Evolutionary conservation across 2,797 vertebrate genomes (phyloP), one percentile per base, ranked within the genome.

Genomic region (Phoebastria nigripes): DNA sequence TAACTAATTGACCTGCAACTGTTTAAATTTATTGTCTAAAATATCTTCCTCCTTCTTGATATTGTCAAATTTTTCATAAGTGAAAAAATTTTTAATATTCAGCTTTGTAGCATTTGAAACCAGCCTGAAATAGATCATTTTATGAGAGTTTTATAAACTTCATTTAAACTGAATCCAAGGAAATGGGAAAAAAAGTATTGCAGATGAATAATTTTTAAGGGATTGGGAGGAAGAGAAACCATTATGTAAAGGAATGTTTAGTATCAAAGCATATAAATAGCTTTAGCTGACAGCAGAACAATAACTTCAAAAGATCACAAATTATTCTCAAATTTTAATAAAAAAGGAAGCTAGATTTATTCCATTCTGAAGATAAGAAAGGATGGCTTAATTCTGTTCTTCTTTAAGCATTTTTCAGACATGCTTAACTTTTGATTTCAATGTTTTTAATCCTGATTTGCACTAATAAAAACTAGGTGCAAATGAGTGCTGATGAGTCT

Each of bases 401-500:
- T 89, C 92, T 85, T 82, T 52, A 56, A 56, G 65, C 66, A 82
- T 74, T 89, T 93, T 96, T 93, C 84, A 93, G 82, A 90, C 56
- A 49, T 62, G 47, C 70, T 78, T 42, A 93, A 73, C 78, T 80
- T 91, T 39, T 83, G 28, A 78, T 91, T 91, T 89, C 42, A 25
- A 8, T 88, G 47, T 8, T 93, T 92, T 76, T 80, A 83, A 28
- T 96, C 28, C 42, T 88, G 65, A 89, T 96, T 92, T 93, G 59
- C 71, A 59, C 91, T 95, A 91, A 95, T 94, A 95, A 96, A 96
- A 96, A 91, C 82, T 93, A 93, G 87, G 90, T 96, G 90, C 74
- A 87, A 92, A 92, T 76, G 65, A 86, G 76, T 58, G 33, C 62
- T 93, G 92, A 79, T 94, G 65, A 93, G 54, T 90, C 90, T 84